A percentile compares a stretch with the other conserved stretches of the same genome.
Evolutionary conservation across 2,797 vertebrate species (phyloP).

Genomic region (Ibycter americanus): DNA sequence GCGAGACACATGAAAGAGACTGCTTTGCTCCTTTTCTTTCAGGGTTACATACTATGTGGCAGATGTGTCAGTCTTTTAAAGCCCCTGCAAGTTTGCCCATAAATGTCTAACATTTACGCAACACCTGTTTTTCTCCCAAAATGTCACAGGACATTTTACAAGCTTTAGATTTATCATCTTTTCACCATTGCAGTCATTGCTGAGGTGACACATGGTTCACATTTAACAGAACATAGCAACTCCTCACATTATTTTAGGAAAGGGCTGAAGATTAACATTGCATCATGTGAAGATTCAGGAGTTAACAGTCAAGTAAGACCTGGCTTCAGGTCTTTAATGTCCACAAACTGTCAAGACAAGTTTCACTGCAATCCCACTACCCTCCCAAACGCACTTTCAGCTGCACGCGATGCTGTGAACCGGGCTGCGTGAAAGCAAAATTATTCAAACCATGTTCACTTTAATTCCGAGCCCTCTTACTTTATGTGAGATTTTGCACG

Average conservation of each 20-base stretch:
- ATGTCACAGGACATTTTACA: slow-evolving; percentile 62
- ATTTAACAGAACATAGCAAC: slow-evolving; percentile 60
- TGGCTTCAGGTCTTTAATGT: slow-evolving; percentile 53
- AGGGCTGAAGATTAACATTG: slow-evolving; percentile 52
- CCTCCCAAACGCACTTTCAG: background rate
- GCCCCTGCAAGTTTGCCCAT: slow-evolving; percentile 56
- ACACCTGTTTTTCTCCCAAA: slow-evolving; percentile 68
- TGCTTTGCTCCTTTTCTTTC: slow-evolving; percentile 52
- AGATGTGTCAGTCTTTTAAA: slow-evolving; percentile 69
- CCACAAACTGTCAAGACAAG: slow-evolving; percentile 40
- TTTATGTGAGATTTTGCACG: background rate
- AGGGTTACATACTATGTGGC: slow-evolving; percentile 61
- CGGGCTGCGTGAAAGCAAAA: background rate
- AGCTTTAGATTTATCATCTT: slow-evolving; percentile 65
- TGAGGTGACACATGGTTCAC: slow-evolving; percentile 66
- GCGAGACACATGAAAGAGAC: slow-evolving; percentile 40
- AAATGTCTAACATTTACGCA: slow-evolving; percentile 68
- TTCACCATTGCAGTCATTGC: slow-evolving; percentile 29
- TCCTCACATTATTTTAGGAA: slow-evolving; percentile 57
- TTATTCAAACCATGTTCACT: background rate
- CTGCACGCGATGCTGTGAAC: background rate
- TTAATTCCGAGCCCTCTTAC: background rate
- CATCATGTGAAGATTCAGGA: slow-evolving; percentile 56
- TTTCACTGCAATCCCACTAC: slow-evolving; percentile 15
- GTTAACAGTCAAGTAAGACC: slow-evolving; percentile 41